Base-by-base conservation (phyloP, 2,888 invertebrate species). In the Yponomeuta cagnagella region DNA sequence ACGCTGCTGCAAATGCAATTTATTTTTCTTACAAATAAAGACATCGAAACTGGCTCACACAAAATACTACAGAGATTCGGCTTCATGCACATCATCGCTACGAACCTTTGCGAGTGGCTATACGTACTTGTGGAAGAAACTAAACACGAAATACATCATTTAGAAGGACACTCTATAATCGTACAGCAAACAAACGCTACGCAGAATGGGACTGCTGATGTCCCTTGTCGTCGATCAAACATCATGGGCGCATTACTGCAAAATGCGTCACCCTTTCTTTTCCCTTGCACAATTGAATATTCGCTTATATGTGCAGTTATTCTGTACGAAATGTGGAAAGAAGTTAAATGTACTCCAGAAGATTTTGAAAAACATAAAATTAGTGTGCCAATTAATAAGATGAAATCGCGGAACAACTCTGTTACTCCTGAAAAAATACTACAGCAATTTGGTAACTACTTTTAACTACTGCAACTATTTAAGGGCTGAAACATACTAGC, bases 11-110 rank as follows among this genome's bases (percentile, higher is more conserved):
- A 98, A 89, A 96, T 98, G 92, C 98, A 98, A 85, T 98, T 98
- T 85, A 97, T 98, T 77, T 98, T 98, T 84, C 93, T 98, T 64
- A 98, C 97, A 80, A 96, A 97, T 75, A 97, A 97, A 86, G 92
- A 92, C 74, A 91, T 92, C 71, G 90, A 89, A 78, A 93, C 95
- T 77, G 94, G 94, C 31, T 90, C 93, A 68, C 94, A 95, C 79
- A 95, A 95, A 80, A 93, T 95, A 68, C 93, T 97, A 70, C 96
- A 97, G 31, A 93, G 97, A 76, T 97, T 98, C 77, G 98, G 98
- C 9, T 93, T 98, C 65, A 98, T 98, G 98, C 98, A 98, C 82
- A 95, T 97, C 95, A 95, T 98, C 70, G 98, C 97, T 1, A 97
- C 97, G 30, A 98, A 98, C 87, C 87, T 98, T 23, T 98, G 98